These are phyloP conservation scores for Copidosoma aretas DNA, from an alignment of 2,888 invertebrate genomes.

Conservation along the genomic window DNA sequence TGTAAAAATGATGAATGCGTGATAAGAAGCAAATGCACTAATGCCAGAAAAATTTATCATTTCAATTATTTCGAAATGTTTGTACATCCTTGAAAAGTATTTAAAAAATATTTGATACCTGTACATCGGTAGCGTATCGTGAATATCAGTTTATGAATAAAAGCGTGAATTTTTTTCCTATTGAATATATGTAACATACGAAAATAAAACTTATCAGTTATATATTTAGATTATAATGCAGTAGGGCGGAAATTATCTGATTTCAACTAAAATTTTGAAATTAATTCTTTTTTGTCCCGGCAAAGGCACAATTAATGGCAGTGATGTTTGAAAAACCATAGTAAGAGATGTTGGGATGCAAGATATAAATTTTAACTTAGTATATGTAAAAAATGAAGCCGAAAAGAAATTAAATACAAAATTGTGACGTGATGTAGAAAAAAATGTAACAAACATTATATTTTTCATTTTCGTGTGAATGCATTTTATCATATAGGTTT, in stretches of 20 bases:
- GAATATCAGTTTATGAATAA: background rate
- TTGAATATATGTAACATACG: constrained; percentile 3
- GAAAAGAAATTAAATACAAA: constrained; percentile 25
- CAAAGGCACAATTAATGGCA: constrained; percentile 27
- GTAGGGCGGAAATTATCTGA: constrained; percentile 6
- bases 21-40: background rate
- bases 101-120: too few species aligned
- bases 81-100: too few species aligned
- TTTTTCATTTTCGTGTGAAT: background rate
- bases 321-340: constrained; percentile 19
- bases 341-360: background rate
- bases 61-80: background rate
- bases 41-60: constrained; percentile 7
- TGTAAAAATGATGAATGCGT: constrained; percentile 7
- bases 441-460: constrained; percentile 2
- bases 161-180: constrained; percentile 14
- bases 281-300: constrained; percentile 13
- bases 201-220: too few species aligned
- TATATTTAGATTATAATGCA: constrained; percentile 8
- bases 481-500: too few species aligned
- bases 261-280: constrained; percentile 26
- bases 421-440: constrained; percentile 24
- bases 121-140: background rate
- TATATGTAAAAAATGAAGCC: constrained; percentile 15
- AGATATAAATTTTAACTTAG: constrained; percentile 35